Base-by-base conservation (phyloP, 2,797 vertebrate genomes). In the Presbytis comata region DNA sequence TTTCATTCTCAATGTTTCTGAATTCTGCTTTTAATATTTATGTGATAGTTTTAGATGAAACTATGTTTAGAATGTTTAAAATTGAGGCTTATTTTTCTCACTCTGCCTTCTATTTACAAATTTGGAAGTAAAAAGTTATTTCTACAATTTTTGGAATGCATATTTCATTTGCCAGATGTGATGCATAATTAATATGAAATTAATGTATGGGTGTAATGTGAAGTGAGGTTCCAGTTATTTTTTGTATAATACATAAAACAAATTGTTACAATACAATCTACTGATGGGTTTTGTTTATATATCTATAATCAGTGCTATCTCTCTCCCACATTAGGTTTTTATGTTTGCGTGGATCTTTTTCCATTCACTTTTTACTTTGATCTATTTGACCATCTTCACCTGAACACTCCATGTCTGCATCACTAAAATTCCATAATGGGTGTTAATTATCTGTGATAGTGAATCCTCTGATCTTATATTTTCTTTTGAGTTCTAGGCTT, bases 11-110 rank as follows among this genome's bases (percentile, higher is more conserved):
- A 57, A 59, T 89, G 39, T 26, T 74, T 82, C 88, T 50, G 50
- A 91, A 74, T 83, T 93, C 57, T 83, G 16, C 36, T 96, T 90
- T 84, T 93, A 28, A 86, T 90, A 46, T 72, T 86, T 90, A 46
- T 9, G 1, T 64, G n/a, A 21, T 83, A 1, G 8, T 72, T 83
- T 76, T 78, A 72, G 36, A 82, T 70, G 39, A 93, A 91, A 59
- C 30, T 55, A 5, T 87, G 10, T 87, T 91, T 79, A 83, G 57
- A 95, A 64, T 91, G 17, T 46, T 89, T 24, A 78, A 79, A 93
- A 57, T 30, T 83, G 22, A 72, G 24, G 24, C 2, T 55, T 26
- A 7, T 24, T 74, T 84, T n/a, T 14, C 12, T 67, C 41, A 16
- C 59, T n/a, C n/a, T 59, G 22, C 78, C 14, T 95, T 91, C 50